Evolutionary conservation across 2,888 invertebrate genomes (phyloP), one percentile per base, ranked within the genome.

Genomic region (Amiota minor): DNA sequence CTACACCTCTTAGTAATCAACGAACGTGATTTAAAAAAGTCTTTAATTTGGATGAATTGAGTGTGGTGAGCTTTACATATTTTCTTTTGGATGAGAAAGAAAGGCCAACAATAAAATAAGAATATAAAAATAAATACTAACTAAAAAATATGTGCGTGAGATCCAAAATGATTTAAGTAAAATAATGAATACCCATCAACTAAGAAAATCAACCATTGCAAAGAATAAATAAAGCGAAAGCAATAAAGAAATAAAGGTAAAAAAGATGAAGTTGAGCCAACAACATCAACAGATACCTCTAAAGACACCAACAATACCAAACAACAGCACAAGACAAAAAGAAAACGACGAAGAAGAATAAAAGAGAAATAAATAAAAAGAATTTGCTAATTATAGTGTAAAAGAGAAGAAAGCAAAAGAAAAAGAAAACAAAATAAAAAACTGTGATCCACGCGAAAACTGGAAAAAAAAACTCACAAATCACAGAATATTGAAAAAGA

Each of bases 91-190:
- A 72, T 75, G 9, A 68, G 74, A 72, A 74, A 46, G 68, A 20
- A 74, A 74, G 74, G 74, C 76, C 73, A 78, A 75, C 79, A 53
- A 75, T 74, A 76, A 85, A 73, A 84, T 78, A 65, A 78, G 75
- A 73, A 68, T 73, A 77, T 45, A 71, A 83, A 16, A 20, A 53
- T 6, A 86, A 50, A 55, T 16, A 69, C 0, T n/a, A 62, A 64
- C 65, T 35, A 72, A 55, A 55, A 69, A 35, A 65, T 14, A 77
- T 77, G 47, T 55, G 56, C 70, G 20, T 16, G 16, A 12, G 35
- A n/a, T 20, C 45, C 9, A 23, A 64, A 6, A 35, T 8, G 35
- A 35, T 35, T 6, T 6, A 16, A 53, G 53, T n/a, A n/a, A 14
- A 53, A 53, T 4, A 16, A 53, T 53, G 16, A 53, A n/a, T 53